Evolutionary conservation across 2,888 invertebrate genomes (phyloP).

Genomic region (Chrysopilus asiliformis): DNA sequence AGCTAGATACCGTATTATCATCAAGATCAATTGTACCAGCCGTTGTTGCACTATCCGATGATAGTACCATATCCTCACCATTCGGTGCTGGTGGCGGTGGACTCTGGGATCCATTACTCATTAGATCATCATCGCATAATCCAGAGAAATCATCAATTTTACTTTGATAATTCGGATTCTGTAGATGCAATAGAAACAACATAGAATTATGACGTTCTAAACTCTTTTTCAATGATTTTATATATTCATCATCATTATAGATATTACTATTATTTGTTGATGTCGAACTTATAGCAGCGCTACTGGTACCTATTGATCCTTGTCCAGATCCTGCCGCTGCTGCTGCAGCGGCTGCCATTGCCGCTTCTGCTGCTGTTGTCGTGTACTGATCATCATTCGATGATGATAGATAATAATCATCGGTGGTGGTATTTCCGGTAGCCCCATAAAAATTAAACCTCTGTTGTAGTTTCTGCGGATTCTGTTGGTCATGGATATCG

Average conservation of each 20-base stretch:
- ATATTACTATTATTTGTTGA: slow-evolving; percentile 21
- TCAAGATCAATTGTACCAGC: slow-evolving; percentile 1
- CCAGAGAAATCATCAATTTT: slow-evolving; percentile 19
- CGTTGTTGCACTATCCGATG: not conserved
- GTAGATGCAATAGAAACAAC: slow-evolving; percentile 31
- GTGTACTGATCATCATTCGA: not conserved
- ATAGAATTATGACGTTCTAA: slow-evolving; percentile 34
- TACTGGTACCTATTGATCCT: not conserved
- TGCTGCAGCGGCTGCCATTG: not conserved
- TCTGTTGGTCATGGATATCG: not conserved
- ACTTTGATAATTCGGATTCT: slow-evolving; percentile 30
- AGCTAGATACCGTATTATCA: slow-evolving; percentile 5
- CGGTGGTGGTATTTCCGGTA: not conserved
- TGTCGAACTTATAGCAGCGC: not conserved
- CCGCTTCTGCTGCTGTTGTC: not conserved
- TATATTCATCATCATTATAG: slow-evolving; percentile 34
- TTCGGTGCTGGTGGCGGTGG: slow-evolving; percentile 74
- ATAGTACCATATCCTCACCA: slow-evolving; percentile 36
- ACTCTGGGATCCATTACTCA: slow-evolving; percentile 43
- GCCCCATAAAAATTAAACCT: not conserved
- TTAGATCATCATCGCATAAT: slow-evolving; percentile 20
- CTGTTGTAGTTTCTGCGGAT: not conserved
- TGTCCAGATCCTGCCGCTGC: too few relatives aligned
- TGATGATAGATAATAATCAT: not conserved
- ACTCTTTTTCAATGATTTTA: slow-evolving; percentile 29